Percentiles rank a stretch among this genome's conserved stretches.
Conservation (phyloP, 2,888 invertebrate genomes). For the Mesoligia furuncula region DNA sequence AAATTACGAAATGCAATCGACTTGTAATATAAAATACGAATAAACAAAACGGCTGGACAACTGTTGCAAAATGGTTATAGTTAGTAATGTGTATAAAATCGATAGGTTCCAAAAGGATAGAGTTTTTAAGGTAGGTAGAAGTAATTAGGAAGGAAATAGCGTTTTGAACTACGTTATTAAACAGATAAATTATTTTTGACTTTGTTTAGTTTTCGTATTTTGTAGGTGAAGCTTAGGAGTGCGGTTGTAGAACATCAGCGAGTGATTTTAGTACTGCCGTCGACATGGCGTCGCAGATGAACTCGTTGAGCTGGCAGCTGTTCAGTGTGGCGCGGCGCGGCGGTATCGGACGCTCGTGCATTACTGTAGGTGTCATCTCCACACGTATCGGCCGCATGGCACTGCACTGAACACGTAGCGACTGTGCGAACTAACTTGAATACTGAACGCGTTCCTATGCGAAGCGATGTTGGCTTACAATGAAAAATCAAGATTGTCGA, state of each 20-base stretch:
- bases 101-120: slow-evolving; percentile 73
- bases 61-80: slow-evolving; percentile 59
- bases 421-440: not conserved
- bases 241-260: slow-evolving; percentile 43
- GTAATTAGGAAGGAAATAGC: slow-evolving; percentile 82
- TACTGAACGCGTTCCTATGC: slow-evolving; percentile 24
- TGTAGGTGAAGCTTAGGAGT: slow-evolving; percentile 66
- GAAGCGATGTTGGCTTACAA: slow-evolving; percentile 24
- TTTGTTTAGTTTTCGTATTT: slow-evolving; percentile 76
- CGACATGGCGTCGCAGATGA: slow-evolving; percentile 22
- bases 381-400: slow-evolving; percentile 7
- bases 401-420: not conserved
- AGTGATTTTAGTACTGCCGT: slow-evolving; percentile 40
- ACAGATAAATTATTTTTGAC: slow-evolving; percentile 79
- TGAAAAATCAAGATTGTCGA: slow-evolving; percentile 33
- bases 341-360: not conserved
- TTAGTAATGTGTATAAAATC: slow-evolving; percentile 71
- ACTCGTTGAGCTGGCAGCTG: slow-evolving; percentile 21
- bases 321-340: not conserved
- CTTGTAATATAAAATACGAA: slow-evolving; percentile 64
- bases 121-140: slow-evolving; percentile 84
- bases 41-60: slow-evolving; percentile 59
- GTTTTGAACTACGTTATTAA: slow-evolving; percentile 78
- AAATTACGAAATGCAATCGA: slow-evolving; percentile 57
- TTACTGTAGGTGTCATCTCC: not conserved